Evolutionary conservation across 2,113 vertebrate species (phyloP), one percentile per base, ranked within the genome.

Genomic region (Muntiacus muntjak): DNA sequence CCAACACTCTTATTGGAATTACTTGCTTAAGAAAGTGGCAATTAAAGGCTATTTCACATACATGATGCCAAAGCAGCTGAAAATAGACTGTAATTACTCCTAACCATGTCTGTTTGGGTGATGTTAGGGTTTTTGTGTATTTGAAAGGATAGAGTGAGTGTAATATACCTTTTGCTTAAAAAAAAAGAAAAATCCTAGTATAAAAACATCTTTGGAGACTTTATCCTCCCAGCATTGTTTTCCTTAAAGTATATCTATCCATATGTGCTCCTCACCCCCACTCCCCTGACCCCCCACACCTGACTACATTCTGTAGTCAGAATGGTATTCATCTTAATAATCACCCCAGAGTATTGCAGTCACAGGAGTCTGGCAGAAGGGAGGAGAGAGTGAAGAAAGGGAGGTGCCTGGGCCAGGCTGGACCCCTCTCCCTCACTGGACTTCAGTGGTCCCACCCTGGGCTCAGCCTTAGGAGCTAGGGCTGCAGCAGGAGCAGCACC

Each of bases 311-410:
- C 40, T 93, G 87, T 78, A 89, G 62, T 95, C 88, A 95, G 93
- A 96, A 94, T 95, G 83, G 62, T 86, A 76, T 91, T 91, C 78
- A 71, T 45, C 87, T 97, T 97, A 97, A 96, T 52, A 23, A 97
- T 97, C 94, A 78, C 54, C 71, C 23, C 9, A 40, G 36, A 58
- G 79, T 30, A 60, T 6, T 47, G 82, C 67, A 91, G n/a, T 89
- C 45, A 4, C 4, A 55, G 60, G 62, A 64, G 25, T 74, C 78
- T 84, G 86, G 60, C 58, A 57, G 16, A 19, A 64, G 78, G 30
- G 87, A 62, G 86, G 91, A 74, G 55, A 87, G 58, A 78, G 52
- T 76, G 81, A 55, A 62, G 84, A 45, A 21, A 89, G 60, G 7
- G 0, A 23, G 67, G 19, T 87, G 21, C n/a, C 67, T 50, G 33